Conservation (phyloP, 2,113 vertebrate genomes). For the Scomber japonicus region DNA sequence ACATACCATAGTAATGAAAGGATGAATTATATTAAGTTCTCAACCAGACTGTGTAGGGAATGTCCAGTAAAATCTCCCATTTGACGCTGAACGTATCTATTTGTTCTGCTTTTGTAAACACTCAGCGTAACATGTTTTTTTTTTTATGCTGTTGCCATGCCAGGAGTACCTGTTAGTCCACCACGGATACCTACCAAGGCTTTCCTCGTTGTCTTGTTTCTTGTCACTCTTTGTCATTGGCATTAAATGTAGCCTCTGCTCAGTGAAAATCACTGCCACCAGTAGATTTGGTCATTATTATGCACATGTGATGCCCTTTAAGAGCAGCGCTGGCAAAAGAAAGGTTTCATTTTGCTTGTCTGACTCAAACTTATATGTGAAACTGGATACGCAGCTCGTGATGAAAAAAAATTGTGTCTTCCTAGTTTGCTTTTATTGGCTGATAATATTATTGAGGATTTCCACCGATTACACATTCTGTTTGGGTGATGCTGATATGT, state of each 20-base stretch:
- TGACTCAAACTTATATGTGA: conserved; percentile 31
- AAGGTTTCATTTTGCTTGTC: neutral
- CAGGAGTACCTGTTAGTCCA: conserved; percentile 48
- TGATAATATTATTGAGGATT: neutral
- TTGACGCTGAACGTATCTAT: conserved; percentile 58
- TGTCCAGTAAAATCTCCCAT: conserved; percentile 35
- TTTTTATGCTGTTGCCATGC: conserved; percentile 56
- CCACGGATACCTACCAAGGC: conserved; percentile 21
- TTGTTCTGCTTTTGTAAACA: conserved; percentile 72
- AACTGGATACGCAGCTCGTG: neutral
- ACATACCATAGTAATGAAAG: neutral
- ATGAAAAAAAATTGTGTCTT: neutral
- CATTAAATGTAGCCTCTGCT: neutral
- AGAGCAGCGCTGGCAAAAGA: neutral
- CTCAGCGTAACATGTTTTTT: conserved; percentile 46
- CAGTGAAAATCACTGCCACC: neutral
- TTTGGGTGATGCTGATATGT: neutral
- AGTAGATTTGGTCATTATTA: neutral
- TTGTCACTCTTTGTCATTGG: conserved; percentile 24
- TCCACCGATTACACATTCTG: neutral
- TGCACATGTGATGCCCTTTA: neutral
- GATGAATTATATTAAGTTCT: neutral
- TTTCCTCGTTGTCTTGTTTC: conserved; percentile 28
- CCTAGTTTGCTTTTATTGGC: neutral
- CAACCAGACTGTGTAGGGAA: conserved; percentile 9